Evolutionary conservation across 2,888 invertebrate genomes (phyloP), one percentile per base, ranked within the genome.

Genomic region (Melieria picta): DNA sequence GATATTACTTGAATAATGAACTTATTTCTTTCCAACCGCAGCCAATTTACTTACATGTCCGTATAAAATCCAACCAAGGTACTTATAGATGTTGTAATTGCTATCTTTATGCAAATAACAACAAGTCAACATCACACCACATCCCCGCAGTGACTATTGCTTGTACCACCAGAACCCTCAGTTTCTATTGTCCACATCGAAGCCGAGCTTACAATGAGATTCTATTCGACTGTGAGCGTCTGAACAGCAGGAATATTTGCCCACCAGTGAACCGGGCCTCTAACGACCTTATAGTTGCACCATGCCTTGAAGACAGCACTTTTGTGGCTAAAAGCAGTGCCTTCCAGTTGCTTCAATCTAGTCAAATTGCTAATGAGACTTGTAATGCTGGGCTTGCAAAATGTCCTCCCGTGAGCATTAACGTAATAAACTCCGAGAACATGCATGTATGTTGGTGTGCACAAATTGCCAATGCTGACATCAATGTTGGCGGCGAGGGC

Each of bases 391-490:
- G 63, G 47, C 61, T 55, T 10, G 13, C 66, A 7, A 77, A 77
- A 74, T 74, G 78, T 66, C 82, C 84, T 52, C 77, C 76, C 69
- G 79, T 85, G 69, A 85, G 83, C 77, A 83, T 87, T 77, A 86
- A 85, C 77, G 89, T 91, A 0, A 89, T 90, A 11, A 87, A 88
- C 60, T 89, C 89, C 0, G 90, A 90, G 71, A 85, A 85, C 74
- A 80, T 82, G 57, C 82, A 81, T 72, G 80, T 84, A 63, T 85
- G 86, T 72, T 79, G 83, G 79, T 86, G 86, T 75, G 77, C 81
- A 11, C 78, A 78, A 73, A 76, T 78, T 47, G 75, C 77, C 65
- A 61, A 45, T 65, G 50, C 57, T 52, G 57, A 63, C 9, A 69
- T 71, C 61, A 71, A 66, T 42, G 46, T 64, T 69, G 64, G 67